Percentiles rank a stretch among this genome's conserved stretches.
Conservation (phyloP, 2,113 vertebrate genomes). For the Hirundichthys speculiger region DNA sequence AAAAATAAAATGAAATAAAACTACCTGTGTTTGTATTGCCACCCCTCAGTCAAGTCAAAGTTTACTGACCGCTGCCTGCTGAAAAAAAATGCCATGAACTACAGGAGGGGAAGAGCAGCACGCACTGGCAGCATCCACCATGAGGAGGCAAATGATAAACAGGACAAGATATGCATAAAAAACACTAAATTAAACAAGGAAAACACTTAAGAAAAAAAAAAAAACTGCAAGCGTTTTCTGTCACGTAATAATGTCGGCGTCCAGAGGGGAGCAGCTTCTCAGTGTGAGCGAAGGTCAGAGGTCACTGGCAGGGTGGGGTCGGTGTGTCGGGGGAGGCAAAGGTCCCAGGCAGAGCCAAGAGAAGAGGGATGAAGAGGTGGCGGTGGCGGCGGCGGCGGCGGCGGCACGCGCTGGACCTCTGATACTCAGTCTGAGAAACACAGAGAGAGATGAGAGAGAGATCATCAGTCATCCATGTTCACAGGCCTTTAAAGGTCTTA, state of each 20-base stretch:
- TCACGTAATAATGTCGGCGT: conserved; percentile 35
- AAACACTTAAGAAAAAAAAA: conserved; percentile 34
- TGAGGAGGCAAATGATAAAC: background rate
- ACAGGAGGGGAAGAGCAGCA: conserved; percentile 11
- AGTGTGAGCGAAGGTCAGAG: conserved; percentile 52
- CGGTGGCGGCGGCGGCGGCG: conserved; percentile 5
- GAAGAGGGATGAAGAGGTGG: conserved; percentile 46
- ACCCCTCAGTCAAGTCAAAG: conserved; percentile 13
- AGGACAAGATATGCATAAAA: conserved; percentile 53
- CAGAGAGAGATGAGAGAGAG: background rate
- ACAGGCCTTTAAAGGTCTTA: too few relatives aligned
- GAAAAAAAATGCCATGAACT: conserved; percentile 15
- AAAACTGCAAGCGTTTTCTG: conserved; percentile 53
- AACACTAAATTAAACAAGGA: conserved; percentile 51
- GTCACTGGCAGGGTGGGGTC: conserved; percentile 10
- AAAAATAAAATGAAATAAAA: conserved; percentile 5
- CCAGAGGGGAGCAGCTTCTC: conserved; percentile 48
- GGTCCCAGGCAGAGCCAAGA: conserved; percentile 52
- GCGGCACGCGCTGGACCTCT: conserved; percentile 20
- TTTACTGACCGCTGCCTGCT: conserved; percentile 31
- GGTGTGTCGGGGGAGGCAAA: conserved; percentile 24
- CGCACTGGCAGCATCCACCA: conserved; percentile 36
- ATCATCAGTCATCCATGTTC: too few relatives aligned
- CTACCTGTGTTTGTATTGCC: conserved; percentile 11
- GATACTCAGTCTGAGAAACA: conserved; percentile 57